phyloP scores from a whole-genome alignment of 2,797 vertebrate species.

The Cryptoblepharus egeriae region DNA sequence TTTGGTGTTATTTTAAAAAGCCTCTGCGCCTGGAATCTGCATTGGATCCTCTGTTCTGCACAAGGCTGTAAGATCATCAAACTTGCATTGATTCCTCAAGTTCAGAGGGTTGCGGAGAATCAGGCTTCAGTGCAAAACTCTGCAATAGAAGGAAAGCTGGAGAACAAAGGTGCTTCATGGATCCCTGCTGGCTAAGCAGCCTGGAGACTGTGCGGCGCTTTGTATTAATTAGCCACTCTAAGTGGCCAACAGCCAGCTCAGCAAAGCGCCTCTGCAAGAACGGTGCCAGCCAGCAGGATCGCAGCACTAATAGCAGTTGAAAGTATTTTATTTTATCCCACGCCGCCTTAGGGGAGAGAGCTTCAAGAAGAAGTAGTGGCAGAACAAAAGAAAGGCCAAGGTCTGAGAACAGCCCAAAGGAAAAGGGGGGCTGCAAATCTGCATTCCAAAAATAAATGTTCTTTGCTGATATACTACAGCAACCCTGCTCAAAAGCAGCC shows the following conservation, averaged over 20 bases:
- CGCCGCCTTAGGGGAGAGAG: slow-evolving; percentile 28
- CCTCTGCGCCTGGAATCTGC: not conserved
- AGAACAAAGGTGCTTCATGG: slow-evolving; percentile 52
- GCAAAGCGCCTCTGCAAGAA: not conserved
- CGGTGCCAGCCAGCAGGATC: not conserved
- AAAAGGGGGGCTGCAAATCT: not conserved
- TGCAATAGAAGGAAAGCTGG: slow-evolving; percentile 51
- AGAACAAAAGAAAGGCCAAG: not conserved
- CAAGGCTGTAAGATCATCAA: not conserved
- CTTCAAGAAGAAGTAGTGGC: not conserved
- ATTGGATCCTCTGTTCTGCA: not conserved
- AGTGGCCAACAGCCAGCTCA: slow-evolving; percentile 27
- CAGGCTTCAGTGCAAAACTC: slow-evolving; percentile 48
- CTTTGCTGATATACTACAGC: not conserved
- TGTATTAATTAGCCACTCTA: slow-evolving; percentile 50
- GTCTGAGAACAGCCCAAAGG: not conserved
- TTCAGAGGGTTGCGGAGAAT: not conserved
- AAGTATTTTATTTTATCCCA: not conserved
- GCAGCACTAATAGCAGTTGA: slow-evolving; percentile 2
- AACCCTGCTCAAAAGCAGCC: not conserved
- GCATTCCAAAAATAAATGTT: not conserved
- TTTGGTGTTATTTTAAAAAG: not conserved
- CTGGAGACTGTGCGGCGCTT: slow-evolving; percentile 14
- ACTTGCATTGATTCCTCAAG: not conserved
- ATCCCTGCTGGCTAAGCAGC: slow-evolving; percentile 46